Base-by-base conservation (phyloP, 2,888 invertebrate genomes). In the Microctonus brassicae region DNA sequence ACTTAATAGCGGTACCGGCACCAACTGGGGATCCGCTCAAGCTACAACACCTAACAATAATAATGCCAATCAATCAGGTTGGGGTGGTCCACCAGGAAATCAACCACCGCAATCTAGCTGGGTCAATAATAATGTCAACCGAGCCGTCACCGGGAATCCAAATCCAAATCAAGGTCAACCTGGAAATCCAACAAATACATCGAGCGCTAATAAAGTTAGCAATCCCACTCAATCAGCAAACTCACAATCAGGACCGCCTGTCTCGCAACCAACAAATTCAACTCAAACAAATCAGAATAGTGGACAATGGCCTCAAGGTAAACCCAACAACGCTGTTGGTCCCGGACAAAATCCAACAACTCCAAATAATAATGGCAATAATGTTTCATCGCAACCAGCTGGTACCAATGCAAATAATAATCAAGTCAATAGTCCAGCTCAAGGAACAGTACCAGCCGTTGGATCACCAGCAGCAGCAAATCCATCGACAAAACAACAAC, bases 11-110 rank as follows among this genome's bases (percentile, higher is more conserved):
- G 90, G 89, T 77, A 89, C 89, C 66, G 92, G 94, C 72, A 91
- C 92, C 72, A 94, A 93, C 78, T 95, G 95, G 94, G 94, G 94
- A 79, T 92, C 93, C 74, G 93, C 94, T 61, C 94, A 93, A 69
- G 89, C 93, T 52, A 91, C 92, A 81, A 92, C 92, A 84, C 88
- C 90, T 89, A 88, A 79, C 89, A 88, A 76, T 92, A 91, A 91
- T 92, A 83, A 91, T 83, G 90, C 90, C 7, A 83, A 83, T 60
- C 84, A 89, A 74, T 88, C 89, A 70, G 89, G 90, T 79, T 90
- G 90, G 90, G 90, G 90, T 77, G 87, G 89, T 74, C 82, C 86
- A 69, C 81, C 87, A 2, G 85, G 83, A 11, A 79, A 75, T 47
- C 76, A 78, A 33, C 84, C 83, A 33, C 82, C 83, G 29, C 83